Evolutionary conservation across 2,113 vertebrate genomes (phyloP).

Genomic region (Calidris pygmaea): DNA sequence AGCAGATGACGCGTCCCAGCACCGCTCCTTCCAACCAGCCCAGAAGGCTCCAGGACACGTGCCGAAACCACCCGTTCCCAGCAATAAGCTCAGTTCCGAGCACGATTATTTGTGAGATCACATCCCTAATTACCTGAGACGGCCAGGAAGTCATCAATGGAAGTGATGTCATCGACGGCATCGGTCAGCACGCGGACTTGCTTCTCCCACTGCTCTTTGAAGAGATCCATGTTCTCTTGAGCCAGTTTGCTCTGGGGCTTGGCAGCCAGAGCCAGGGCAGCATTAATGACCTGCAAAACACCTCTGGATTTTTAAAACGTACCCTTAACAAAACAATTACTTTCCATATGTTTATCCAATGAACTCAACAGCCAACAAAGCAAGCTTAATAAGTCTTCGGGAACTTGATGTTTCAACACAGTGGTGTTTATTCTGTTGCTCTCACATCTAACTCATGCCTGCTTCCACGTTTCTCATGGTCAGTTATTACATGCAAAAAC

Average conservation of each 20-base stretch:
- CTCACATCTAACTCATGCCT: neutral
- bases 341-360: neutral
- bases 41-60: fast-evolving
- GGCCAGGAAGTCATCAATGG: slow-evolving; percentile 97
- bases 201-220: slow-evolving; percentile 98
- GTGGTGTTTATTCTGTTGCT: neutral
- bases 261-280: slow-evolving; percentile 94
- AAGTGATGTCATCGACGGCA: slow-evolving; percentile 98
- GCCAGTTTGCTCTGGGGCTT: slow-evolving; percentile 98
- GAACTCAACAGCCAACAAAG: neutral
- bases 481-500: neutral
- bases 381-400: neutral
- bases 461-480: neutral
- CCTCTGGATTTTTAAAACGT: neutral
- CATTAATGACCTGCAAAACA: slow-evolving; percentile 95
- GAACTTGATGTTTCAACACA: neutral
- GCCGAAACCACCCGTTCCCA: neutral
- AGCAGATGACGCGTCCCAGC: neutral
- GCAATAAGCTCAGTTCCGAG: neutral
- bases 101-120: neutral
- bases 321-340: neutral
- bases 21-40: neutral
- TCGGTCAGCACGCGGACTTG: slow-evolving; percentile 96
- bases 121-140: slow-evolving; percentile 86
- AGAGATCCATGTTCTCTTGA: slow-evolving; percentile 98